Evolutionary conservation across 2,113 vertebrate genomes (phyloP), one percentile per base, ranked within the genome.

Genomic region (Falcunculus frontatus): DNA sequence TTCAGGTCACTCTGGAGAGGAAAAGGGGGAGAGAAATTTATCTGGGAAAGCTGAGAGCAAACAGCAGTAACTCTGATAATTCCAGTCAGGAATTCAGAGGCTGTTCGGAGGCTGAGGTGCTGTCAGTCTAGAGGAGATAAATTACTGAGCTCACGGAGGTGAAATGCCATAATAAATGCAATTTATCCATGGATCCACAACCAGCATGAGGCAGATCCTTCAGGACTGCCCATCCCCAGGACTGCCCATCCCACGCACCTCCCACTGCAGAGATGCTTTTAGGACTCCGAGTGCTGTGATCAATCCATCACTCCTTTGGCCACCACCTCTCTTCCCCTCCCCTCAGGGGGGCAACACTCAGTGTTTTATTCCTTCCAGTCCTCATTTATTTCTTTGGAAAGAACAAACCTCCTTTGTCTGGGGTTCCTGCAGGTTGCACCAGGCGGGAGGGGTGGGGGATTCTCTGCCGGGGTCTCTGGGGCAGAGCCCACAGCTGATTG

Each of bases 401-500:
- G 95, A 90, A 93, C 93, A 96, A 94, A 13, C 39, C n/a, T 42
- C 5, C 95, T 93, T 94, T 96, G 93, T 95, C 25, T 32, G 14
- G 37, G 50, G 87, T 49, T 85, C 49, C 84, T 89, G 42, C 33
- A 13, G 64, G 73, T 55, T 55, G 35, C 55, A 35, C 4, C 10
- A 17, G 64, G 17, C 0, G 6, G 84, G 81, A 87, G 74, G 74
- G 62, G 32, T 3, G 16, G 64, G 59, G 60, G 52, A 89, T 93
- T 81, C 91, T 93, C 93, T 86, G 83, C 32, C 85, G 10, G 60
- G 79, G 50, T 85, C 84, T 57, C 35, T 13, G 75, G 90, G 87
- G 84, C 75, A 63, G 95, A 79, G 6, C 65, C 60, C 75, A 37
- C 60, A 52, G 94, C 68, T 80, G 96, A 95, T 84, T 47, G 17